Evolutionary conservation across 2,797 vertebrate species (phyloP).

Genomic region (Austrolebias charrua): DNA sequence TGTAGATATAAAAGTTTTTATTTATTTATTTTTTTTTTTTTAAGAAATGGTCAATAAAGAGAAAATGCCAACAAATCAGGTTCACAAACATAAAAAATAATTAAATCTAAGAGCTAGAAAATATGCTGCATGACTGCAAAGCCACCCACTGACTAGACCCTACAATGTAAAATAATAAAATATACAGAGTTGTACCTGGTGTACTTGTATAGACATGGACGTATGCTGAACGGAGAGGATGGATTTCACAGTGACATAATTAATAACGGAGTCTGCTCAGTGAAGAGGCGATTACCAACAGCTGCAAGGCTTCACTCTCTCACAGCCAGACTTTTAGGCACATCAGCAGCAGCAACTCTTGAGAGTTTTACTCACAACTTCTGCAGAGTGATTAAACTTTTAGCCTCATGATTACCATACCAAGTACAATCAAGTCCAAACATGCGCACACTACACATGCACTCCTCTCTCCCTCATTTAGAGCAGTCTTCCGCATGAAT

Average conservation of each 20-base stretch:
- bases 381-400: slow-evolving; percentile 43
- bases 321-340: slow-evolving; percentile 44
- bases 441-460: slow-evolving; percentile 7
- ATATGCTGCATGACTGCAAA: slow-evolving; percentile 7
- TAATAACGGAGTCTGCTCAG: slow-evolving; percentile 57
- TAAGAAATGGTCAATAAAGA: slow-evolving; percentile 42
- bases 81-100: background rate
- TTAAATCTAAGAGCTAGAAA: background rate
- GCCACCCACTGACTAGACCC: background rate
- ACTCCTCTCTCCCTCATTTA: slow-evolving; percentile 22
- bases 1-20: slow-evolving; percentile 59
- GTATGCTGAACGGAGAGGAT: slow-evolving; percentile 26
- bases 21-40: slow-evolving; percentile 41
- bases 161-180: slow-evolving; percentile 36
- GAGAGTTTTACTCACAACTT: slow-evolving; percentile 46
- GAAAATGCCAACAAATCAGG: slow-evolving; percentile 26
- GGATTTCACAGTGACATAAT: slow-evolving; percentile 51
- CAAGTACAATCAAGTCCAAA: slow-evolving; percentile 21
- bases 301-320: slow-evolving; percentile 50
- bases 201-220: slow-evolving; percentile 43
- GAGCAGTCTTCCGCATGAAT: slow-evolving; percentile 54
- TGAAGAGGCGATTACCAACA: slow-evolving; percentile 64
- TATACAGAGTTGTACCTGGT: slow-evolving; percentile 15
- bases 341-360: slow-evolving; percentile 36
- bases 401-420: slow-evolving; percentile 39